These are phyloP conservation scores for Diadema setosum DNA, from an alignment of 35 echinoderm and acorn worm species.

Conservation along the genomic window DNA sequence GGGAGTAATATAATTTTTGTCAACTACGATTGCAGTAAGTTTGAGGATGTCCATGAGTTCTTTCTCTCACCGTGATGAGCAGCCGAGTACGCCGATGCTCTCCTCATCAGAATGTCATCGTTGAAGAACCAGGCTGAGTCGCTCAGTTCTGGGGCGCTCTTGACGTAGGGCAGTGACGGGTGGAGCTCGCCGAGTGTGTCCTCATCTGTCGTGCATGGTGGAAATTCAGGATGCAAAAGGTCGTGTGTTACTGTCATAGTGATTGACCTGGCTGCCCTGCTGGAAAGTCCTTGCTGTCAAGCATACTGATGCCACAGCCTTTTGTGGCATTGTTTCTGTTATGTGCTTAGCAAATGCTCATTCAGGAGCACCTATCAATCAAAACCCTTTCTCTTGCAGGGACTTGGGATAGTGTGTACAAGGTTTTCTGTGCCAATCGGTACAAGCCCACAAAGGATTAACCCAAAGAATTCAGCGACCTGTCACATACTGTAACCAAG, in stretches of 20 bases:
- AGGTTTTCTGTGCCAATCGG: no score
- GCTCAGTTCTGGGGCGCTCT: constrained; percentile 69
- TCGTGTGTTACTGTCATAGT: neutral
- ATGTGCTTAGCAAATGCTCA: no score
- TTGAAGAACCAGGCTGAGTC: constrained; percentile 69
- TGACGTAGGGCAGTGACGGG: constrained; percentile 48
- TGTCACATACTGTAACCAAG: no score
- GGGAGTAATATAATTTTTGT: no score
- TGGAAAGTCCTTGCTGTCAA: neutral
- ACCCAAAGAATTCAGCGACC: no score
- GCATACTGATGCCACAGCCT: neutral
- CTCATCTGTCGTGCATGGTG: neutral
- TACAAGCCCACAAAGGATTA: no score
- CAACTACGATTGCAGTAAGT: no score
- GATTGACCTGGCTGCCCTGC: neutral
- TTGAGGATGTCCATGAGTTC: no score
- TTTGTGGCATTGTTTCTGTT: neutral
- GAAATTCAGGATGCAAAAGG: neutral
- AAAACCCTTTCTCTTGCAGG: no score
- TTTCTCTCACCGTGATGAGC: constrained; percentile 57
- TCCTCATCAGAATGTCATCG: constrained; percentile 71
- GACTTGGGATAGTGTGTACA: no score
- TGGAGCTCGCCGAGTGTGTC: neutral
- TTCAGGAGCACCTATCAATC: no score
- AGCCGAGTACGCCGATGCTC: constrained; percentile 61